These are phyloP conservation scores for Diadegma fenestrale DNA, from an alignment of 2,888 invertebrate genomes.

Conservation along the genomic window DNA sequence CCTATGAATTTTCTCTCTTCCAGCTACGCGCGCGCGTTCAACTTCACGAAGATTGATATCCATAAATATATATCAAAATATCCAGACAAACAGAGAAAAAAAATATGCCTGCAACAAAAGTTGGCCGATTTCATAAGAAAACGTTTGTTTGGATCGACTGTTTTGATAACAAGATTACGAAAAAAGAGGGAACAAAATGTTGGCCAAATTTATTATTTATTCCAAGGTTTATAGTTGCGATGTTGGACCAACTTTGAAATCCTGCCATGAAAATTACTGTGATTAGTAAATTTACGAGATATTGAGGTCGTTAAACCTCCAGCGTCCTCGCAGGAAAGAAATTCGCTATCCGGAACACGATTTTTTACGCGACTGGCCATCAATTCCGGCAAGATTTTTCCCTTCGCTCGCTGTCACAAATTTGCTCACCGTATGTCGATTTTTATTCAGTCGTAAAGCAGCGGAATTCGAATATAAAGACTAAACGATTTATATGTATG, in stretches of 20 bases:
- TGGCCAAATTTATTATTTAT: not conserved
- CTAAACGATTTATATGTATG: slow-evolving; percentile 13
- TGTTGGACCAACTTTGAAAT: not conserved
- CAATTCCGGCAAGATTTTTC: not conserved
- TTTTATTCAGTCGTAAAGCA: slow-evolving; percentile 20
- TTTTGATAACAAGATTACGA: not conserved
- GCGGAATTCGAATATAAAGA: slow-evolving; percentile 1
- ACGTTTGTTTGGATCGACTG: not conserved
- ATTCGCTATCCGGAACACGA: not conserved
- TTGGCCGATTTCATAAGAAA: not conserved
- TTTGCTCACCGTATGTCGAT: not conserved
- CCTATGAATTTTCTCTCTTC: not conserved
- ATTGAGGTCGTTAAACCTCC: not conserved
- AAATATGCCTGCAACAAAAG: not conserved
- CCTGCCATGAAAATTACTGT: not conserved
- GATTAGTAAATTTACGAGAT: not conserved
- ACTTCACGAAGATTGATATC: not conserved
- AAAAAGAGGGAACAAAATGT: not conserved
- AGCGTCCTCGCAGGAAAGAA: not conserved
- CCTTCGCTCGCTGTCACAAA: not conserved
- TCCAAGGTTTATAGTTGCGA: not conserved
- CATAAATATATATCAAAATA: not conserved
- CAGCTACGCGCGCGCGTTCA: not conserved
- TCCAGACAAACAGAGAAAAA: not conserved
- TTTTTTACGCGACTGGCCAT: not conserved